These are phyloP conservation scores for Apamea sordens DNA, from an alignment of 2,888 invertebrate species.

Conservation along the genomic window DNA sequence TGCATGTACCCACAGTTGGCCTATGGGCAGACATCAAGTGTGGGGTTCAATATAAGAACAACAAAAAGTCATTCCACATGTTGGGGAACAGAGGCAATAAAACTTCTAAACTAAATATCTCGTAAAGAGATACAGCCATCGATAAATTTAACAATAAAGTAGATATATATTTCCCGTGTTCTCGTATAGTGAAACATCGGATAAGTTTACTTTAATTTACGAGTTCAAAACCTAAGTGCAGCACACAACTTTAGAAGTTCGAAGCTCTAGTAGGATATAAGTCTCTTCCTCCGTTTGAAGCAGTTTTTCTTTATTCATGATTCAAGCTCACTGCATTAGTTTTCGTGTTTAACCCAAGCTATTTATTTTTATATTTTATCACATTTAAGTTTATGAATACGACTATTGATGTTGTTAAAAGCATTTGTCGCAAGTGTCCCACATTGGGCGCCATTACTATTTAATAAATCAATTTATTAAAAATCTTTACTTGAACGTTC, in stretches of 20 bases:
- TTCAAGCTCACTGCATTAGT: neutral
- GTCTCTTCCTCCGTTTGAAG: neutral
- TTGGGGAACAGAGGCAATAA: neutral
- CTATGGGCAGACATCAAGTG: neutral
- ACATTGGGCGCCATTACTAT: too few species aligned
- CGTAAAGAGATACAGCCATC: conserved; percentile 27
- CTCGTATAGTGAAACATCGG: conserved; percentile 13
- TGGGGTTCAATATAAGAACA: neutral
- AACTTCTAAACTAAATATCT: conserved; percentile 24
- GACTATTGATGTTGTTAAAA: neutral
- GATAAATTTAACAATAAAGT: conserved; percentile 37
- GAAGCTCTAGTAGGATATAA: neutral
- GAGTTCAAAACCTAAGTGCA: conserved; percentile 9
- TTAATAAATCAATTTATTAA: neutral
- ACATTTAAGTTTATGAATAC: neutral
- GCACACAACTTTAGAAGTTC: neutral
- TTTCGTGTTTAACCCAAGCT: neutral
- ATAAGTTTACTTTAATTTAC: conserved; percentile 43
- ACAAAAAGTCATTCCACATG: neutral
- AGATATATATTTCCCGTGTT: conserved; percentile 8
- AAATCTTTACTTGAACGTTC: neutral
- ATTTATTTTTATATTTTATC: neutral
- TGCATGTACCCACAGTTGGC: neutral
- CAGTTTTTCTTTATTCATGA: neutral
- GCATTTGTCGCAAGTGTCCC: too few species aligned